phyloP scores from a whole-genome alignment of 2,113 vertebrate genomes.

The Hyaena hyaena region DNA sequence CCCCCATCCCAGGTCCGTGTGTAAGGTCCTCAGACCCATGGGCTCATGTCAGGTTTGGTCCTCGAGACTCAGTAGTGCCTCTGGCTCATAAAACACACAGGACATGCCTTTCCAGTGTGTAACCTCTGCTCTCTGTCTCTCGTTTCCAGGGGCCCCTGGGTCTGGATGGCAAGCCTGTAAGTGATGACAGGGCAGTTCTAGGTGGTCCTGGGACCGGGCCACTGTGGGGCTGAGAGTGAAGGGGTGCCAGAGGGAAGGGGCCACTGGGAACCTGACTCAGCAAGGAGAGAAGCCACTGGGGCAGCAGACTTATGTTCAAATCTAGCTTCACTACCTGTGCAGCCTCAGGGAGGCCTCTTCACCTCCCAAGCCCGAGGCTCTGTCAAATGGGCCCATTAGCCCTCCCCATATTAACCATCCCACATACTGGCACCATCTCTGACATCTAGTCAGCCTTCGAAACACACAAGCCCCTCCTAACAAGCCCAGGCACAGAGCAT shows the following conservation, averaged over 20 bases:
- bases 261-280: not conserved
- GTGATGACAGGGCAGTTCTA: constrained; percentile 78
- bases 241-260: not conserved
- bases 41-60: not conserved
- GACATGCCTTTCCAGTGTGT: not conserved
- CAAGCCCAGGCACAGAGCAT: not conserved
- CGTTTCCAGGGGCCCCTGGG: constrained; percentile 93
- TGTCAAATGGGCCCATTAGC: not conserved
- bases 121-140: constrained; percentile 47
- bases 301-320: not conserved
- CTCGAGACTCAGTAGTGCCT: not conserved
- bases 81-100: not conserved
- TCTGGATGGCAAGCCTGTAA: constrained; percentile 97
- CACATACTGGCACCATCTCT: not conserved
- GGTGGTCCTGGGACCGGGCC: not conserved
- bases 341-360: not conserved
- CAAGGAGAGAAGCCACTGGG: not conserved
- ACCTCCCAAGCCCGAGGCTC: not conserved
- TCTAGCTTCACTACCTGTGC: not conserved
- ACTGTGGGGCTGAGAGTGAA: not conserved
- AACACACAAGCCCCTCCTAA: not conserved
- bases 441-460: not conserved
- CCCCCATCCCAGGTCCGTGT: not conserved
- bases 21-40: not conserved
- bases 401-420: not conserved